Evolutionary conservation across 2,888 invertebrate genomes (phyloP).

Genomic region (Sphecodes monilicornis): DNA sequence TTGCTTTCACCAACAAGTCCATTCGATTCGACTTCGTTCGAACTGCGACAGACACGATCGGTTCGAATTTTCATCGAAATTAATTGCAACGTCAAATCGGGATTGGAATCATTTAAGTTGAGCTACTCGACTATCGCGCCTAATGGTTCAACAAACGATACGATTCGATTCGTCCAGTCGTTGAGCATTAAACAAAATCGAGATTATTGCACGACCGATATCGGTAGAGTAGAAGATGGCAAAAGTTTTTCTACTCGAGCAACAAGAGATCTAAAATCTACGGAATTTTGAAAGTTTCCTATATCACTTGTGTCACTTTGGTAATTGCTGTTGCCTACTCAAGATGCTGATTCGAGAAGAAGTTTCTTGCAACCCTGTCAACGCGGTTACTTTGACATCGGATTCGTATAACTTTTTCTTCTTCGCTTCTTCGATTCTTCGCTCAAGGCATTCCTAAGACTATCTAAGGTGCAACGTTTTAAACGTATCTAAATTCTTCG

Average conservation of each 20-base stretch:
- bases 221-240: background rate
- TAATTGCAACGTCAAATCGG: slow-evolving; percentile 27
- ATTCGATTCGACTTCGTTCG: background rate
- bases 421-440: background rate
- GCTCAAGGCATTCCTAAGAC: background rate
- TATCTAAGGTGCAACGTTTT: background rate
- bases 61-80: slow-evolving; percentile 12
- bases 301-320: slow-evolving; percentile 38
- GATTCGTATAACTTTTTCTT: background rate
- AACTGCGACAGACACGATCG: slow-evolving; percentile 14
- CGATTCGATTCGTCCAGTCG: background rate
- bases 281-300: background rate
- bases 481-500: background rate
- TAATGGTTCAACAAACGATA: background rate
- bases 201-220: slow-evolving; percentile 5
- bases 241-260: background rate
- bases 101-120: slow-evolving; percentile 24
- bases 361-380: background rate
- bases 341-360: slow-evolving; percentile 21
- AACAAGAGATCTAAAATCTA: slow-evolving; percentile 5
- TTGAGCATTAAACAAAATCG: background rate
- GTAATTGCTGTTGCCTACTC: slow-evolving; percentile 29
- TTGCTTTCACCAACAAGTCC: slow-evolving; percentile 53
- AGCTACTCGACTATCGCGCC: background rate
- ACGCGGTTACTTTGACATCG: background rate